phyloP scores from a whole-genome alignment of 1,140 invertebrate genomes.

The Chymomyza costata region DNA sequence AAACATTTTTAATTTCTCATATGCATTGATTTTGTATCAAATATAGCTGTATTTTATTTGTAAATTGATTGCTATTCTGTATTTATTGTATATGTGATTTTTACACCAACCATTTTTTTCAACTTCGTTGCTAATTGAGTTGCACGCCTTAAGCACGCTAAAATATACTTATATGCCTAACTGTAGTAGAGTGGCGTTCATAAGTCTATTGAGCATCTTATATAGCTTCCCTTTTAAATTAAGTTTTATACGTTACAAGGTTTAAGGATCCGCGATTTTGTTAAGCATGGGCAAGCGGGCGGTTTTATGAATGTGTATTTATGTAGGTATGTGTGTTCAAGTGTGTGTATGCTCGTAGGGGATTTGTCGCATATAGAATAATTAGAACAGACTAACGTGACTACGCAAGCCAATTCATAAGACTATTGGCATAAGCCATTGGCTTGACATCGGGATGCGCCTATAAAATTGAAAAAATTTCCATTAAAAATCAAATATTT shows the following conservation, averaged over 20 bases:
- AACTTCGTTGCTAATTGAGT: neutral
- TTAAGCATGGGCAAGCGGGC: constrained; percentile 45
- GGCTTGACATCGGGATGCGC: constrained; percentile 97
- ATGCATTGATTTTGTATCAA: constrained; percentile 49
- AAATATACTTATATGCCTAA: constrained; percentile 40
- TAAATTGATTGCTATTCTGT: constrained; percentile 49
- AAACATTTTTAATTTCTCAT: constrained; percentile 42
- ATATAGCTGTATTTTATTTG: constrained; percentile 57
- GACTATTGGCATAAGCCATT: constrained; percentile 93
- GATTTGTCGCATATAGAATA: too few species aligned
- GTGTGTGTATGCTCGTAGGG: too few species aligned
- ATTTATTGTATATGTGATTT: constrained; percentile 21
- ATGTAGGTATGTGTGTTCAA: constrained; percentile 51
- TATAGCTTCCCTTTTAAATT: constrained; percentile 7
- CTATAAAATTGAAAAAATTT: constrained; percentile 79
- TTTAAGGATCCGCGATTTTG: constrained; percentile 45
- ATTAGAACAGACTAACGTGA: constrained; percentile 36
- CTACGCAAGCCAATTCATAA: constrained; percentile 76
- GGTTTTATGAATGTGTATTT: constrained; percentile 20
- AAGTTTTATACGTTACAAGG: constrained; percentile 20
- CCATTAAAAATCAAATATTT: neutral
- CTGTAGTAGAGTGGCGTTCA: constrained; percentile 40
- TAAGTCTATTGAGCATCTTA: constrained; percentile 45
- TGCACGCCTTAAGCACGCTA: constrained; percentile 14
- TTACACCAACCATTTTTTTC: neutral